Evolutionary conservation across 2,113 vertebrate genomes (phyloP), one percentile per base, ranked within the genome.

Genomic region (Ceyx melanurus): DNA sequence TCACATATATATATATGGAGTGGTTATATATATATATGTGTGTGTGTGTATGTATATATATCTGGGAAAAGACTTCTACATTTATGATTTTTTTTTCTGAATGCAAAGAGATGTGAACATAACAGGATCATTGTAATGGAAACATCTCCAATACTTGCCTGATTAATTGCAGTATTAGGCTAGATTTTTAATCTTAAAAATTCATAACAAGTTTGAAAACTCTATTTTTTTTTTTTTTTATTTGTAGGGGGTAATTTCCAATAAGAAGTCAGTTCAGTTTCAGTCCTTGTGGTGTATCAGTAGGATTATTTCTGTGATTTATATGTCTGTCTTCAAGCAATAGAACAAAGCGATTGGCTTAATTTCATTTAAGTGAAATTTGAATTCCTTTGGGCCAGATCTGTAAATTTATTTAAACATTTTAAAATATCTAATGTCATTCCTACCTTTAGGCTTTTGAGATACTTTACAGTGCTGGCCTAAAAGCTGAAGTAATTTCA

Each of bases 301-400:
- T 64, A 23, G 6, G 29, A 19, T 26, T 42, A 50, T 61, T 42
- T 61, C 35, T 50, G 6, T 56, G 22, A 37, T 60, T 67, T 84
- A 29, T 65, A 26, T 2, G 31, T 87, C n/a, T 87, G 14, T 78
- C 20, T 15, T 58, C 57, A 58, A 86, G 15, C 46, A 58, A 31
- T 26, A 9, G 26, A 64, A 15, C 1, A 1, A 88, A 91, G 54
- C 10, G 20, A 64, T 74, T 56, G 25, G 5, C 31, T 66, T 88
- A 70, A 91, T 88, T 89, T 57, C 51, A 72, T 90, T 80, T 66
- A 80, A 95, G 88, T 83, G 28, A 83, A 81, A 83, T 83, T 81
- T 76, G 0, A 76, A 66, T 88, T 86, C 13, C 42, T 83, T 77
- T 77, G 5, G 28, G 66, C 6, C 33, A 74, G 25, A 67, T 77